These are phyloP conservation scores for Corythornis vintsioides DNA, from an alignment of 2,113 vertebrate genomes.

Conservation along the genomic window DNA sequence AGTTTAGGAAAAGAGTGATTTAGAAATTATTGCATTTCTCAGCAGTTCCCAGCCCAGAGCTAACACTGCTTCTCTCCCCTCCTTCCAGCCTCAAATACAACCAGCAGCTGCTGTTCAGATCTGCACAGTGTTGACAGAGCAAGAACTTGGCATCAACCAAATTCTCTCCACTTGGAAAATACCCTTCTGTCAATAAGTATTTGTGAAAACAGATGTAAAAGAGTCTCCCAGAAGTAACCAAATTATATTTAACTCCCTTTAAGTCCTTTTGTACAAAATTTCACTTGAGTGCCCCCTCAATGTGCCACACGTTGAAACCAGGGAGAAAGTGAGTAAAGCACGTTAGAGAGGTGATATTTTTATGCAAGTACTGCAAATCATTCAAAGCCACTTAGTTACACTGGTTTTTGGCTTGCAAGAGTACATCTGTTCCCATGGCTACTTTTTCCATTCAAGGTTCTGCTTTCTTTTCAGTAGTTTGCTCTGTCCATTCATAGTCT, in stretches of 20 bases:
- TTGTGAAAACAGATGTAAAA: neutral
- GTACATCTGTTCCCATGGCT: constrained; percentile 30
- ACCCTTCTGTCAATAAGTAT: neutral
- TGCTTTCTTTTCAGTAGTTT: constrained; percentile 10
- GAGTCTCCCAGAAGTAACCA: neutral
- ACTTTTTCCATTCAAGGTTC: neutral
- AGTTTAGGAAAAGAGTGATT: neutral
- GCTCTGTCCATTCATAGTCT: neutral
- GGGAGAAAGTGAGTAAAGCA: neutral
- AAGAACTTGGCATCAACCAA: neutral
- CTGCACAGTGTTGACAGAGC: neutral
- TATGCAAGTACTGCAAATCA: neutral
- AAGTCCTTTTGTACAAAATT: neutral
- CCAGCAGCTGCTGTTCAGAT: neutral
- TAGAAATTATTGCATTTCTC: neutral
- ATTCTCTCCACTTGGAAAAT: neutral
- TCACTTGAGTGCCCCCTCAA: neutral
- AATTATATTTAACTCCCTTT: neutral
- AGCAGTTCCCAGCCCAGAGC: neutral
- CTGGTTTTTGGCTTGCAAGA: neutral
- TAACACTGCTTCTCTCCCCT: neutral
- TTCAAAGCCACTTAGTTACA: neutral
- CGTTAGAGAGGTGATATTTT: neutral
- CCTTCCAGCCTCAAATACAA: neutral
- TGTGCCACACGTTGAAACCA: neutral